These are phyloP conservation scores for Lasiurus cinereus DNA, from an alignment of 2,113 vertebrate species.

Conservation along the genomic window DNA sequence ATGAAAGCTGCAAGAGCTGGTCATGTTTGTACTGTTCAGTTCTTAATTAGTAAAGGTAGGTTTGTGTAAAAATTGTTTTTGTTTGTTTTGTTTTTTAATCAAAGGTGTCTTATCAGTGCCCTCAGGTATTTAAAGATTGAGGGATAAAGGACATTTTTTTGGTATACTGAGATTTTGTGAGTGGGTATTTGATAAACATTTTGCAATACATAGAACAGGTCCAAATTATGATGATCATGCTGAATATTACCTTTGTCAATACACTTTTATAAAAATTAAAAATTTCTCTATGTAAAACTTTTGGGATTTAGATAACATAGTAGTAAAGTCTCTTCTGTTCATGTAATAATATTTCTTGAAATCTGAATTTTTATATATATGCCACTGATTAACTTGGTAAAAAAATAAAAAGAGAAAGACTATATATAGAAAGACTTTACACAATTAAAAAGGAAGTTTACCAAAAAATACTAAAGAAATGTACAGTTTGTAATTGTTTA, in stretches of 20 bases:
- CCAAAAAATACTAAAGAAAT: not conserved
- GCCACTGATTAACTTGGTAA: not conserved
- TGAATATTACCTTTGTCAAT: not conserved
- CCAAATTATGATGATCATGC: not conserved
- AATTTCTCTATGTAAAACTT: not conserved
- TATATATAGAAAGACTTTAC: not conserved
- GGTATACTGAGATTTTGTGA: not conserved
- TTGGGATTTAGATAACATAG: not conserved
- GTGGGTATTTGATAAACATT: not conserved
- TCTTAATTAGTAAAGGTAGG: slow-evolving; percentile 99
- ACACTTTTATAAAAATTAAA: not conserved
- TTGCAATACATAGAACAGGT: not conserved
- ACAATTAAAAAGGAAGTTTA: not conserved
- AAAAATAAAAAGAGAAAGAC: not conserved
- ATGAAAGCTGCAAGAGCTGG: slow-evolving; percentile 99
- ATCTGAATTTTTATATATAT: slow-evolving; percentile 28
- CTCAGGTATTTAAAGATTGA: not conserved
- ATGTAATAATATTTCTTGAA: slow-evolving; percentile 4
- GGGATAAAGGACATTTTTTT: not conserved
- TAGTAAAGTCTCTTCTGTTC: not conserved
- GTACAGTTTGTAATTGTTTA: not conserved
- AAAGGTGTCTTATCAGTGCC: not conserved
- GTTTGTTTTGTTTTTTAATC: not conserved
- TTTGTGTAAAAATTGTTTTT: not conserved
- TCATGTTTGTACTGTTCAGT: slow-evolving; percentile 99